phyloP scores from a whole-genome alignment of 2,888 invertebrate genomes.

The Drosophila buzzatii region DNA sequence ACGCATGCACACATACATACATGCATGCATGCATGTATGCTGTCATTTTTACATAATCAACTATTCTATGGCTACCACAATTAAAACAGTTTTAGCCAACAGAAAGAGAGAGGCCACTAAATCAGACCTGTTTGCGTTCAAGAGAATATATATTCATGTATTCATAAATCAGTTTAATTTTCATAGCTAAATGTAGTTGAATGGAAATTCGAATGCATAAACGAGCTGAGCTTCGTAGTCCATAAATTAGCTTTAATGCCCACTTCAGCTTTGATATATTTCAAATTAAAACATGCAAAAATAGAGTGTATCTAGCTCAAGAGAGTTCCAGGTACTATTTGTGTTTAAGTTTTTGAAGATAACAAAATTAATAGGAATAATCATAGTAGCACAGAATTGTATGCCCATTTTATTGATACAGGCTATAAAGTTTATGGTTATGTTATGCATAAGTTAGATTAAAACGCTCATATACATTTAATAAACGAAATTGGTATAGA shows the following conservation, averaged over 20 bases:
- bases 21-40: not conserved
- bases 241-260: constrained; percentile 1
- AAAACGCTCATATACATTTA: not conserved
- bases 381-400: not conserved
- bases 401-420: not conserved
- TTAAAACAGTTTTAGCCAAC: constrained; percentile 4
- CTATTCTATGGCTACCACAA: constrained; percentile 2
- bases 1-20: not conserved
- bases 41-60: constrained; percentile 24
- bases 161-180: not conserved
- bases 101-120: not conserved
- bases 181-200: constrained; percentile 1
- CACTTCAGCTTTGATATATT: constrained; percentile 1
- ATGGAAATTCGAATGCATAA: constrained; percentile 7
- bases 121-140: not conserved
- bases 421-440: not conserved
- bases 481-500: not conserved
- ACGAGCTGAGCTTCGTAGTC: not conserved
- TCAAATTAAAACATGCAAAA: not conserved
- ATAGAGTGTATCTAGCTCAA: not conserved
- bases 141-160: not conserved
- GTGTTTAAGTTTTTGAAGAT: not conserved
- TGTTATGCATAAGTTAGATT: not conserved
- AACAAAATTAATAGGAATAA: not conserved
- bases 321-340: not conserved